phyloP scores from a whole-genome alignment of 2,888 invertebrate species.

The Agonopterix arenella region DNA sequence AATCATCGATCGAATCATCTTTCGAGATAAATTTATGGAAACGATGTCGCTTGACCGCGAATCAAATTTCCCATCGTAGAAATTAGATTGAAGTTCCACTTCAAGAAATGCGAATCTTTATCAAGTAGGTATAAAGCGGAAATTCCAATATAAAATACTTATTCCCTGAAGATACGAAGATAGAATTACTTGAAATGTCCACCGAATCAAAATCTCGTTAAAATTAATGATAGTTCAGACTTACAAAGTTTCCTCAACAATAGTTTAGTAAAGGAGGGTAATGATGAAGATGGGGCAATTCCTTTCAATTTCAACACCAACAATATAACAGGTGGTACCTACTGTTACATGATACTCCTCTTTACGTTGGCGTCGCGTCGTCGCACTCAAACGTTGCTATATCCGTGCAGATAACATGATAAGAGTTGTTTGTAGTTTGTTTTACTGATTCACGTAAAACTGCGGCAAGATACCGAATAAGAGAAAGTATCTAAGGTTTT shows the following conservation, averaged over 20 bases:
- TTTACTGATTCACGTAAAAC: slow-evolving; percentile 1
- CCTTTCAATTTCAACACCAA: not conserved
- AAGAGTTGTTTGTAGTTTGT: not conserved
- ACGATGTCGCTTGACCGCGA: too few species aligned
- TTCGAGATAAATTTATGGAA: too few species aligned
- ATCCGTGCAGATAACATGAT: slow-evolving; percentile 1
- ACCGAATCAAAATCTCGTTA: too few species aligned
- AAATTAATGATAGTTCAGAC: not conserved
- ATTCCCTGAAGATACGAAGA: too few species aligned
- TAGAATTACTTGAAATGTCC: too few species aligned
- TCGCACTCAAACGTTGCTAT: not conserved
- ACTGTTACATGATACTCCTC: not conserved
- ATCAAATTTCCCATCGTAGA: too few species aligned
- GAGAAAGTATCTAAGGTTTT: too few species aligned
- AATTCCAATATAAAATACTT: too few species aligned
- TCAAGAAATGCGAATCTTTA: too few species aligned
- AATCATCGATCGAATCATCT: too few species aligned
- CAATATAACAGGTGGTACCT: not conserved
- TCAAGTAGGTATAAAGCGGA: too few species aligned
- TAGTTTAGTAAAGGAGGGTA: not conserved
- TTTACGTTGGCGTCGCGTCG: not conserved
- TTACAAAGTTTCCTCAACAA: not conserved
- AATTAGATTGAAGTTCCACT: too few species aligned
- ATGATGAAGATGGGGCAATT: not conserved
- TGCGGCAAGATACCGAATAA: slow-evolving; percentile 1